These are phyloP conservation scores for Hozukius guyotensis DNA, from an alignment of 2,797 vertebrate genomes.

Conservation along the genomic window DNA sequence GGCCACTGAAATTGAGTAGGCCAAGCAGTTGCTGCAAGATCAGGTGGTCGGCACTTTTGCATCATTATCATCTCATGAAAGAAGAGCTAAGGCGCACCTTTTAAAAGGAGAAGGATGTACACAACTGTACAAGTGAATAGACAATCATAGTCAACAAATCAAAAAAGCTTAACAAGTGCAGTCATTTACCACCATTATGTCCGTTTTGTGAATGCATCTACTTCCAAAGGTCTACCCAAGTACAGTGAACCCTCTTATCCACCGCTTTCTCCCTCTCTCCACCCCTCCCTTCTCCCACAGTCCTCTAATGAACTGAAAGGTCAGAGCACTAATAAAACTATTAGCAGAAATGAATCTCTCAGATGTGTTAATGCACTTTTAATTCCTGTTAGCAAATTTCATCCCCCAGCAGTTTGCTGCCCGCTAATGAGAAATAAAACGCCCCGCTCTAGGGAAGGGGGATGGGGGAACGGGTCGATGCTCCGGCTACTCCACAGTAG, in stretches of 20 bases:
- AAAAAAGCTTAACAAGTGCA: slow-evolving; percentile 9
- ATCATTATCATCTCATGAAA: slow-evolving; percentile 6
- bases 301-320: slow-evolving; percentile 90
- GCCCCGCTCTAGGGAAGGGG: slow-evolving; percentile 77
- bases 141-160: slow-evolving; percentile 6
- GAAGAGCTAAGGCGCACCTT: not conserved
- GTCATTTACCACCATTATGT: slow-evolving; percentile 19
- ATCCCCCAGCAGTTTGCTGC: slow-evolving; percentile 89
- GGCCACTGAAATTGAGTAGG: slow-evolving; percentile 40
- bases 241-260: slow-evolving; percentile 58
- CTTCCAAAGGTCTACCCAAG: slow-evolving; percentile 55
- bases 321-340: slow-evolving; percentile 91
- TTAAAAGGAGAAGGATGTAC: not conserved
- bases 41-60: slow-evolving; percentile 1
- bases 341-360: slow-evolving; percentile 90
- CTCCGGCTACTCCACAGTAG: slow-evolving; percentile 76
- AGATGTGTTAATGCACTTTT: slow-evolving; percentile 91
- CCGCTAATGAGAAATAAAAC: slow-evolving; percentile 91
- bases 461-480: slow-evolving; percentile 79
- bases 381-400: slow-evolving; percentile 92
- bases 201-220: slow-evolving; percentile 31
- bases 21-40: slow-evolving; percentile 11
- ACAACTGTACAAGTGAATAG: not conserved
- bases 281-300: slow-evolving; percentile 68
- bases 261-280: slow-evolving; percentile 48